Percentiles rank a stretch among this genome's conserved stretches.
phyloP scores from a whole-genome alignment of 2,797 vertebrate genomes.

The Schizothorax lantsangensis region DNA sequence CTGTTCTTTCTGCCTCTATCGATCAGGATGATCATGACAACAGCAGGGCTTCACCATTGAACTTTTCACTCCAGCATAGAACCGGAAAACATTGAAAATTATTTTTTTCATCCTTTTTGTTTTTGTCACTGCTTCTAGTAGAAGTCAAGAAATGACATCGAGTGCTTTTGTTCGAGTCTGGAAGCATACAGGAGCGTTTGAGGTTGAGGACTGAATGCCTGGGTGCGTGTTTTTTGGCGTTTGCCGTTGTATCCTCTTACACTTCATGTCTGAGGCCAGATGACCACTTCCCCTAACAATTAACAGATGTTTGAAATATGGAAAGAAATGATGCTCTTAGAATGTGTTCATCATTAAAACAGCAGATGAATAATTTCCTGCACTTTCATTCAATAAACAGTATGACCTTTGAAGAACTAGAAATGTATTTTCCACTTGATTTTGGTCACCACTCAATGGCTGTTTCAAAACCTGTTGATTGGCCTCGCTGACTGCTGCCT shows the following conservation, averaged over 20 bases:
- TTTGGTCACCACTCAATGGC: background rate
- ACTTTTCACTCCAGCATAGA: background rate
- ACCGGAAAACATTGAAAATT: background rate
- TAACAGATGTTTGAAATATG: slow-evolving; percentile 16
- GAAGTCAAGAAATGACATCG: background rate
- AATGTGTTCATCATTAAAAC: background rate
- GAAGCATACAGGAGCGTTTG: background rate
- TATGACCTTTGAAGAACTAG: background rate
- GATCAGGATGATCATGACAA: background rate
- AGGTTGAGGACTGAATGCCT: background rate
- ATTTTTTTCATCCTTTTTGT: background rate
- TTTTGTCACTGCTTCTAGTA: background rate
- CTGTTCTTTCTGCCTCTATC: slow-evolving; percentile 7
- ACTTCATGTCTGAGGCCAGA: background rate
- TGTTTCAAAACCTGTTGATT: background rate
- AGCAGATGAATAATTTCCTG: background rate
- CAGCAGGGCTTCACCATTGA: background rate
- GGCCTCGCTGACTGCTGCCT: background rate
- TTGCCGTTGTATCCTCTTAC: background rate
- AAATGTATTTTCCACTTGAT: background rate
- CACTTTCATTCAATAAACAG: background rate
- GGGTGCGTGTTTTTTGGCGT: background rate
- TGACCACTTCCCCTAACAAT: slow-evolving; percentile 23
- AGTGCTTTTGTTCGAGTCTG: background rate
- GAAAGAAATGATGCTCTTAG: background rate